Evolutionary conservation across 2,113 vertebrate species (phyloP).

Genomic region (Spilogale gracilis): DNA sequence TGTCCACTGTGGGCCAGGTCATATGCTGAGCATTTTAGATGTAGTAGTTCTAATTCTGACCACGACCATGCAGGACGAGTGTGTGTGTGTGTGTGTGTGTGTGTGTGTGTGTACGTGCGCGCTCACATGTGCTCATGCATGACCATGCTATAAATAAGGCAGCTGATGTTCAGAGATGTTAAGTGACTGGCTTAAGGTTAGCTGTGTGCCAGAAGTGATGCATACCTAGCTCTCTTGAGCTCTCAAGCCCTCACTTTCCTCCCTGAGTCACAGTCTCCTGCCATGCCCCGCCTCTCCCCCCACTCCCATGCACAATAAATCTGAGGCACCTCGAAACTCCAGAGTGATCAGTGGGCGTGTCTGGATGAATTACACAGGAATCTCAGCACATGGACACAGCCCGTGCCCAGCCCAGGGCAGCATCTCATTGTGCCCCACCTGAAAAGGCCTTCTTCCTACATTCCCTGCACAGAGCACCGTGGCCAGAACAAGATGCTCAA

Average conservation of each 20-base stretch:
- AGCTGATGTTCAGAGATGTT: neutral
- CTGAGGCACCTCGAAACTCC: neutral
- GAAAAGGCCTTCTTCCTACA: neutral
- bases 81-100: neutral
- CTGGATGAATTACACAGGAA: neutral
- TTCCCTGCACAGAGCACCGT: neutral
- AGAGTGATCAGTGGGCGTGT: neutral
- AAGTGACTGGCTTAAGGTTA: neutral
- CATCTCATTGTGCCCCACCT: neutral
- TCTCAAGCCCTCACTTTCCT: neutral
- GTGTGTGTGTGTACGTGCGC: neutral
- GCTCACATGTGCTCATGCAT: neutral
- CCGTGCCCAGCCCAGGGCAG: neutral
- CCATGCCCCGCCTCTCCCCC: neutral
- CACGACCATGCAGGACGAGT: neutral
- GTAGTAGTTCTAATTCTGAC: conserved; percentile 10
- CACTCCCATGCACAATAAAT: neutral
- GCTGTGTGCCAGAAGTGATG: neutral
- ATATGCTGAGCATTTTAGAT: conserved; percentile 38
- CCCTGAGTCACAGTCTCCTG: neutral
- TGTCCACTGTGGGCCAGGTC: neutral
- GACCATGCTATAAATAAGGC: conserved; percentile 14
- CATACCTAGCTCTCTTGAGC: neutral
- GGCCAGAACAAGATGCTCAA: neutral
- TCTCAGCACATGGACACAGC: neutral